Evolutionary conservation across 2,113 vertebrate species (phyloP).

Genomic region (Hippocampus zosterae): DNA sequence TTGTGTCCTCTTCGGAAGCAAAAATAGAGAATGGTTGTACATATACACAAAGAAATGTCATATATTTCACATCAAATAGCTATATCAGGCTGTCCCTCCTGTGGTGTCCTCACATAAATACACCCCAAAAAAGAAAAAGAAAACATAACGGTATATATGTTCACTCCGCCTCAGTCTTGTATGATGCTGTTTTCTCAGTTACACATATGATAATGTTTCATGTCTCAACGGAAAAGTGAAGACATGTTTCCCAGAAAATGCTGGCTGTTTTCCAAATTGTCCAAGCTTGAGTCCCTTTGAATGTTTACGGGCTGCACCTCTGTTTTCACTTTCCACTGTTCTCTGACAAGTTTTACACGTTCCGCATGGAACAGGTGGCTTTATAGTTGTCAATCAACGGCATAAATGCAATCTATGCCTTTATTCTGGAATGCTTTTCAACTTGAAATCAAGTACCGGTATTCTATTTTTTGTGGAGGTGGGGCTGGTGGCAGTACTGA

Average conservation of each 20-base stretch:
- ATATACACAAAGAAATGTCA: not conserved
- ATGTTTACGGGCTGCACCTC: not conserved
- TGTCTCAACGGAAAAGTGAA: not conserved
- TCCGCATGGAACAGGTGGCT: conserved; percentile 8
- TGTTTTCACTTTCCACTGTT: not conserved
- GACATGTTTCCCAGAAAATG: not conserved
- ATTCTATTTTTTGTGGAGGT: conserved; percentile 19
- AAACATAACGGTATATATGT: too few relatives aligned
- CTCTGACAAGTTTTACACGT: conserved; percentile 11
- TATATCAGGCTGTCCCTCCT: not conserved
- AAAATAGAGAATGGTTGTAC: not conserved
- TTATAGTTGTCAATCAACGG: conserved; percentile 28
- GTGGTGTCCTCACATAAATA: not conserved
- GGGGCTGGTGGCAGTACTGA: not conserved
- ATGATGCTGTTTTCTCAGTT: not conserved
- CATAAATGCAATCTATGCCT: conserved; percentile 16
- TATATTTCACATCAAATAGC: not conserved
- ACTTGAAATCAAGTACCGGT: conserved; percentile 34
- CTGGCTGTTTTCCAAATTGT: not conserved
- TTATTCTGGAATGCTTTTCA: conserved; percentile 26
- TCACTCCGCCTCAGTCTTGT: too few relatives aligned
- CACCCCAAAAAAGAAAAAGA: not conserved
- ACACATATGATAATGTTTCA: not conserved
- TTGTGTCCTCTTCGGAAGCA: not conserved
- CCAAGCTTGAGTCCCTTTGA: not conserved